Evolutionary conservation across 2,797 vertebrate genomes (phyloP).

Genomic region (Cyclopterus lumpus): DNA sequence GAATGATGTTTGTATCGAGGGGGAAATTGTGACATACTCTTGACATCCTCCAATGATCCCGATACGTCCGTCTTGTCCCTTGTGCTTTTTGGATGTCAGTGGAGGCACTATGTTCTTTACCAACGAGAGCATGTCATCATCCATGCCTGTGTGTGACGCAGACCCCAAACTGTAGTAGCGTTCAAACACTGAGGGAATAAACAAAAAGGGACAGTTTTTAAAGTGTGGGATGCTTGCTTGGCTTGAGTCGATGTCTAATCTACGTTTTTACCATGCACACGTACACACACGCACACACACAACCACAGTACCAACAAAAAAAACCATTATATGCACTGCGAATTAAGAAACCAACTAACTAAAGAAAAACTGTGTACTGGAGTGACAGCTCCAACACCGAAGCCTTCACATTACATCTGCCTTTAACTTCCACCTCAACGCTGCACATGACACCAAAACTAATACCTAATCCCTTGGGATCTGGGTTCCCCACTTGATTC

Average conservation of each 20-base stretch:
- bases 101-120: constrained; percentile 91
- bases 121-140: constrained; percentile 87
- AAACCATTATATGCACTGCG: background rate
- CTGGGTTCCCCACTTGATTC: constrained; percentile 56
- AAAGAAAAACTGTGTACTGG: constrained; percentile 1
- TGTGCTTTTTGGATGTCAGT: constrained; percentile 91
- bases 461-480: constrained; percentile 74
- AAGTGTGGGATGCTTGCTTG: background rate
- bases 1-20: background rate
- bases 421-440: constrained; percentile 32
- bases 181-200: constrained; percentile 87
- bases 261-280: background rate
- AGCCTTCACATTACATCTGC: constrained; percentile 25
- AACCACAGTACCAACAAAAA: constrained; percentile 1
- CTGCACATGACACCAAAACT: constrained; percentile 43
- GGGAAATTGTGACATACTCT: constrained; percentile 88
- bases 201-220: constrained; percentile 28
- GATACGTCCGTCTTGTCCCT: constrained; percentile 95
- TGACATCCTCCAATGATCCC: constrained; percentile 95
- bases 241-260: background rate
- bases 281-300: background rate
- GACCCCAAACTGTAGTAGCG: constrained; percentile 86
- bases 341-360: background rate
- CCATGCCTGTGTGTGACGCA: constrained; percentile 87
- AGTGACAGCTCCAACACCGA: constrained; percentile 12